Evolutionary conservation across 2,797 vertebrate species (phyloP), one percentile per base, ranked within the genome.

Genomic region (Enteromius argenteus): DNA sequence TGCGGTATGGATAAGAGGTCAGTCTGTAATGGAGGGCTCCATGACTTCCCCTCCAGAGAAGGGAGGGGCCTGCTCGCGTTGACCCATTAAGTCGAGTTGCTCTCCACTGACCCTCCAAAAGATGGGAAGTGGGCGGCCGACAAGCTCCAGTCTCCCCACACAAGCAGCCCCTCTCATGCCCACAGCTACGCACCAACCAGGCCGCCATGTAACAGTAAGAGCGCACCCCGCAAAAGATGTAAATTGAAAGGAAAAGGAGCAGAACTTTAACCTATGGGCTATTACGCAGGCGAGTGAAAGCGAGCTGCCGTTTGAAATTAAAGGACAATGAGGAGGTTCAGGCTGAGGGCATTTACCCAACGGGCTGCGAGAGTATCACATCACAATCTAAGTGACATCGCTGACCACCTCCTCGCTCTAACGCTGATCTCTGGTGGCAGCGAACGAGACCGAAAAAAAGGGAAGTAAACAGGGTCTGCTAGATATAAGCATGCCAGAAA

Each of bases 51-150:
- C 93, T 93, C 91, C 90, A 90, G 92, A 93, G 92, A 92, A 93
- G 92, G 93, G 94, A 89, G 94, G 92, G 90, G 92, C 92, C 93
- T 91, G 93, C 92, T 94, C 91, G 91, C 85, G 79, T 91, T 95
- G 94, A 94, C 94, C 94, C 91, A 93, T 93, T 94, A 95, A 96
- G 94, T 94, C 93, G 94, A 94, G 92, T 94, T 93, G 92, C 92
- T 93, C 90, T 93, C 92, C 89, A 89, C 90, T 94, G 94, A 95
- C 93, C 94, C 92, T 85, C 91, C 91, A 88, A 92, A 93, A 92
- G 87, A 91, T 90, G 91, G 91, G 90, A 91, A 91, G 92, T 92
- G 93, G 76, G 88, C 90, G 85, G 88, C 90, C 88, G 88, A 53
- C 89, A 90, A 86, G 80, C 87, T 88, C 87, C 87, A 85, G 89